A percentile compares a stretch with the other conserved stretches of the same genome.
These are phyloP conservation scores for Globodera rostochiensis DNA, from an alignment of 1,140 invertebrate genomes.

Conservation along the genomic window DNA sequence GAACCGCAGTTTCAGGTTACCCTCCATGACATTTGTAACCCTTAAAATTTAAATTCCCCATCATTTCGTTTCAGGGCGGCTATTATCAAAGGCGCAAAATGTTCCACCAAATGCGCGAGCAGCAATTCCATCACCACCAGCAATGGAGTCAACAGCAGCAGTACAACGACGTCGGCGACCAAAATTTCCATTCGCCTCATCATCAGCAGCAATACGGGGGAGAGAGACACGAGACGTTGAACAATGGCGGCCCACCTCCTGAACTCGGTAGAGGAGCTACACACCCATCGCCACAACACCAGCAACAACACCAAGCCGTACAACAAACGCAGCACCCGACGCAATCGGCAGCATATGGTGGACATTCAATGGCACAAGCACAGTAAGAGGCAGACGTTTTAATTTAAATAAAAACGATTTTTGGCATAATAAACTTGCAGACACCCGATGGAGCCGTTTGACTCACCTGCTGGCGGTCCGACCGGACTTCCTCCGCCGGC, in stretches of 20 bases:
- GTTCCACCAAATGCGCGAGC: neutral
- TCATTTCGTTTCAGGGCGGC: neutral
- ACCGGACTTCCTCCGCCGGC: constrained; percentile 4
- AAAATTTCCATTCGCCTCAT: constrained; percentile 1
- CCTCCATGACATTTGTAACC: no score
- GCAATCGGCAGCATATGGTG: no score
- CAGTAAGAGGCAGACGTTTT: constrained; percentile 22
- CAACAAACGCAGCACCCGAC: neutral
- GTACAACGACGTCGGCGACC: neutral
- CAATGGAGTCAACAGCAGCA: constrained; percentile 2
- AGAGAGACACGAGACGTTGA: neutral
- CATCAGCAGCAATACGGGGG: neutral
- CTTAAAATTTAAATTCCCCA: no score
- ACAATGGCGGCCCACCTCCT: neutral
- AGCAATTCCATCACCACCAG: constrained; percentile 7
- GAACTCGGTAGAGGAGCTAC: neutral
- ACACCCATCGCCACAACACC: constrained; percentile 1
- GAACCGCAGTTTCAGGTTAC: neutral
- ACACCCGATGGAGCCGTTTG: neutral
- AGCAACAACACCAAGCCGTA: neutral
- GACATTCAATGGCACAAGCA: constrained; percentile 31
- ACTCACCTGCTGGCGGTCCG: neutral
- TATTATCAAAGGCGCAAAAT: neutral
- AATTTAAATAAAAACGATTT: no score
- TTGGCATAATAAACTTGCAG: neutral